Evolutionary conservation across 2,113 vertebrate species (phyloP).

Genomic region (Rhinogobius similis): DNA sequence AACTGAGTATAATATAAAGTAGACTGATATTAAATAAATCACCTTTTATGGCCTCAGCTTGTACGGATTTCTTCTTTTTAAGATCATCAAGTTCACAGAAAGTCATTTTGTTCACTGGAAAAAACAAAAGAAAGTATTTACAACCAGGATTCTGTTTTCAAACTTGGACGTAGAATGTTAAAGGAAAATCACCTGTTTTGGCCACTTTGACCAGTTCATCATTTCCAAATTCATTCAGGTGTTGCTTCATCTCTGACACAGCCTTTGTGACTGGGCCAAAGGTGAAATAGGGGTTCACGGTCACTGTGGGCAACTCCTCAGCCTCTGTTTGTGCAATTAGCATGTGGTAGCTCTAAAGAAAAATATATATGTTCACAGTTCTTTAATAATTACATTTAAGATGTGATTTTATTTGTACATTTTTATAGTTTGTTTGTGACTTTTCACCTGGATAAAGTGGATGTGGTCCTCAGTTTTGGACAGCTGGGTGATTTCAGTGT

Average conservation of each 20-base stretch:
- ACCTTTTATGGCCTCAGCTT: conserved; percentile 30
- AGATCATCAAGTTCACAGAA: conserved; percentile 80
- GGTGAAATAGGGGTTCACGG: conserved; percentile 79
- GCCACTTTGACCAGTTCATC: conserved; percentile 80
- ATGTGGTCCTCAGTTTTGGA: conserved; percentile 82
- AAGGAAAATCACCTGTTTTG: conserved; percentile 62
- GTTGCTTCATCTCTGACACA: conserved; percentile 80
- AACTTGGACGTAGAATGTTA: not conserved
- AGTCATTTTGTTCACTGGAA: conserved; percentile 81
- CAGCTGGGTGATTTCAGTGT: conserved; percentile 78
- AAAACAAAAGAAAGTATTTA: not conserved
- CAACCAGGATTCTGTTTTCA: not conserved
- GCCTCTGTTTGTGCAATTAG: conserved; percentile 79
- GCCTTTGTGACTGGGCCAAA: conserved; percentile 77
- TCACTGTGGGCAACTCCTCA: conserved; percentile 78
- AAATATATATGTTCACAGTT: not conserved
- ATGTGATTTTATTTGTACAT: not conserved
- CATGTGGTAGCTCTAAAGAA: conserved; percentile 76
- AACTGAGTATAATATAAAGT: not conserved
- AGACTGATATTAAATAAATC: not conserved
- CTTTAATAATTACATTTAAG: not conserved
- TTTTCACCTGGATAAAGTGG: conserved; percentile 81
- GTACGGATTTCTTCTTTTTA: conserved; percentile 67
- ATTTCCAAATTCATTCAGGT: conserved; percentile 79
- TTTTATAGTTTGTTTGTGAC: not conserved